Conservation (phyloP, 37 sponge, comb jelly and placozoan genomes). For the Ianthella basta region DNA sequence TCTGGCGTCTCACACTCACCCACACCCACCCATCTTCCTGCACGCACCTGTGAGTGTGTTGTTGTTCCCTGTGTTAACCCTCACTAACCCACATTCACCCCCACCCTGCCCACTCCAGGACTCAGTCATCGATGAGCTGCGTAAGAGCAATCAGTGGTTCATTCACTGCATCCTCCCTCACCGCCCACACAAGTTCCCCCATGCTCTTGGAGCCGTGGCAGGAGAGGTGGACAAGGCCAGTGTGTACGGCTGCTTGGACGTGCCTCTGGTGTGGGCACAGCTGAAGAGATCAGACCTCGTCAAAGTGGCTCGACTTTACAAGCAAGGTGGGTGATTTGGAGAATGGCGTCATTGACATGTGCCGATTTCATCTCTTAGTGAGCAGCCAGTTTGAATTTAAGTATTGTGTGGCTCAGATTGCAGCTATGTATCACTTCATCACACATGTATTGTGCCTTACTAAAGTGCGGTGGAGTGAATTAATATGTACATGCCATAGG, state of each 20-base stretch:
- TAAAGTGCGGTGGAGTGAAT: too few species aligned
- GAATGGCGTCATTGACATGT: too few species aligned
- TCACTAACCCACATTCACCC: not conserved
- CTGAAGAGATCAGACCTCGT: slow-evolving; percentile 82
- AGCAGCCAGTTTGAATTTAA: too few species aligned
- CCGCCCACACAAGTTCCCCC: slow-evolving; percentile 71
- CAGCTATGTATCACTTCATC: too few species aligned
- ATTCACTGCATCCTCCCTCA: slow-evolving; percentile 93
- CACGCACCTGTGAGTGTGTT: not conserved
- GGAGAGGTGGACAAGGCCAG: slow-evolving; percentile 4
- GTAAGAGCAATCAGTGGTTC: slow-evolving; percentile 90
- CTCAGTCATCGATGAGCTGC: slow-evolving; percentile 75
- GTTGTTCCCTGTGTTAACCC: too few species aligned
- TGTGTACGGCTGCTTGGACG: slow-evolving; percentile 69
- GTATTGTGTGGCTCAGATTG: too few species aligned
- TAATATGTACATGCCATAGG: too few species aligned
- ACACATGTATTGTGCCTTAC: too few species aligned
- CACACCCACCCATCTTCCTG: not conserved
- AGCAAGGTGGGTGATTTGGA: slow-evolving; percentile 79
- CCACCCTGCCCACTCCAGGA: slow-evolving; percentile 53
- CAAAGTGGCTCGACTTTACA: slow-evolving; percentile 91
- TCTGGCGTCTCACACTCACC: too few species aligned
- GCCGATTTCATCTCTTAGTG: too few species aligned
- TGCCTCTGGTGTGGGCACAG: slow-evolving; percentile 91
- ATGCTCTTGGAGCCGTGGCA: slow-evolving; percentile 41